Evolutionary conservation across 1,140 invertebrate genomes (phyloP).

Genomic region (Elysia chlorotica): DNA sequence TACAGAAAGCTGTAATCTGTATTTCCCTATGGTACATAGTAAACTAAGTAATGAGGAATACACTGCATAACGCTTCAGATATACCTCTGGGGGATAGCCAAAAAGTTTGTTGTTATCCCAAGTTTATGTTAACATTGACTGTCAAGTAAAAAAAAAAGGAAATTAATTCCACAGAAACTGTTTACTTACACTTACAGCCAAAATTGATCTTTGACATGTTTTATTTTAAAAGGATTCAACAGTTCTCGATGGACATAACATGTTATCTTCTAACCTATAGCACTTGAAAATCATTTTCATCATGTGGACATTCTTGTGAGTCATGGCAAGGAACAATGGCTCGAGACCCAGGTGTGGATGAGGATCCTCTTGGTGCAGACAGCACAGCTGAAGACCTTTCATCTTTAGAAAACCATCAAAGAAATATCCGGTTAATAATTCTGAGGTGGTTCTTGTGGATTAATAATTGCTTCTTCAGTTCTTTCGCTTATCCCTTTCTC

Average conservation of each 20-base stretch:
- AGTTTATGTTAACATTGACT: not conserved
- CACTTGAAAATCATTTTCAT: conserved; percentile 47
- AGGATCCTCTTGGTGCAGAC: conserved; percentile 44
- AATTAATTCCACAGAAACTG: not conserved
- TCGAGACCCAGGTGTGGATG: conserved; percentile 58
- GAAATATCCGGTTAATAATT: too few species aligned
- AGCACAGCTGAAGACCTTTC: conserved; percentile 43
- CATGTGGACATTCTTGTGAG: conserved; percentile 50
- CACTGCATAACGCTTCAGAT: too few species aligned
- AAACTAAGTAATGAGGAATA: too few species aligned
- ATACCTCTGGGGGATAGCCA: too few species aligned
- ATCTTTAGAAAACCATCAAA: conserved; percentile 3
- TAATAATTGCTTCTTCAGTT: too few species aligned
- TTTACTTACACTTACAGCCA: not conserved
- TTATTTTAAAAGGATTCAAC: not conserved
- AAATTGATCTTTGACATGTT: not conserved
- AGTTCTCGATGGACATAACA: not conserved
- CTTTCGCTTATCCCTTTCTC: too few species aligned
- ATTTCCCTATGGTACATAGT: too few species aligned
- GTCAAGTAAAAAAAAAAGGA: not conserved
- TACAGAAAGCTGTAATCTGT: too few species aligned
- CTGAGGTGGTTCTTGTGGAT: too few species aligned
- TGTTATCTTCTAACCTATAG: conserved; percentile 37
- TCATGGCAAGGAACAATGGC: conserved; percentile 54
- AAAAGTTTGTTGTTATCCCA: not conserved